Conservation (phyloP, 2,888 invertebrate genomes). For the Conus canariensis region DNA sequence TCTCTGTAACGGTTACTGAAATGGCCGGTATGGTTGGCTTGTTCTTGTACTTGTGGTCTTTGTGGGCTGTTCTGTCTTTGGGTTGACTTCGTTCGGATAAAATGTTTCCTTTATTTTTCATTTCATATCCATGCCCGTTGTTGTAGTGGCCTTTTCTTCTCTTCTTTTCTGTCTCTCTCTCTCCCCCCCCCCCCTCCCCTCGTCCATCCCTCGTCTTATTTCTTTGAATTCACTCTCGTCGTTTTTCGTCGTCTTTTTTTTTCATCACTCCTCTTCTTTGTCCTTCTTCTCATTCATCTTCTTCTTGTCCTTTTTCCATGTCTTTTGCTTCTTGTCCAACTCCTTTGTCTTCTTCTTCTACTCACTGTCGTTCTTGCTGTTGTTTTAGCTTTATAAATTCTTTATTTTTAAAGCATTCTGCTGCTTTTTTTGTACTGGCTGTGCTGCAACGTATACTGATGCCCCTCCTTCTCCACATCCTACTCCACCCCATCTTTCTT, state of each 20-base stretch:
- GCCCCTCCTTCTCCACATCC: neutral
- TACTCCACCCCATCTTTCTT: neutral
- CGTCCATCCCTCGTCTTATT: neutral
- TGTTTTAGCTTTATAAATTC: neutral
- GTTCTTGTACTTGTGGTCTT: no score
- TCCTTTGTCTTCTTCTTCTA: neutral
- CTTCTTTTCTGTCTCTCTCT: neutral
- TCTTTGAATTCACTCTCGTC: neutral
- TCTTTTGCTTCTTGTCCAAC: neutral
- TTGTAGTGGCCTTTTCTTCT: neutral
- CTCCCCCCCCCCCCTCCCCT: no score
- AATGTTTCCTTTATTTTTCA: no score
- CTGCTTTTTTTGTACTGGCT: no score
- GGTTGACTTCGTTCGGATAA: no score
- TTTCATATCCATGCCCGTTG: neutral
- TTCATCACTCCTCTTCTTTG: neutral
- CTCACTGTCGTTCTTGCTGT: neutral
- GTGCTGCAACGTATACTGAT: no score
- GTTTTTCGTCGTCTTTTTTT: neutral
- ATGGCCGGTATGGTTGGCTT: no score
- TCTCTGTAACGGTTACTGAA: no score
- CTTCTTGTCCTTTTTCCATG: no score
- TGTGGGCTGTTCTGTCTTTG: no score
- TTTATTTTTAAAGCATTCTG: no score
- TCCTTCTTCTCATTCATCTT: no score